These are phyloP conservation scores for Cyprinus carpio DNA, from an alignment of 2,113 vertebrate genomes.

Conservation along the genomic window DNA sequence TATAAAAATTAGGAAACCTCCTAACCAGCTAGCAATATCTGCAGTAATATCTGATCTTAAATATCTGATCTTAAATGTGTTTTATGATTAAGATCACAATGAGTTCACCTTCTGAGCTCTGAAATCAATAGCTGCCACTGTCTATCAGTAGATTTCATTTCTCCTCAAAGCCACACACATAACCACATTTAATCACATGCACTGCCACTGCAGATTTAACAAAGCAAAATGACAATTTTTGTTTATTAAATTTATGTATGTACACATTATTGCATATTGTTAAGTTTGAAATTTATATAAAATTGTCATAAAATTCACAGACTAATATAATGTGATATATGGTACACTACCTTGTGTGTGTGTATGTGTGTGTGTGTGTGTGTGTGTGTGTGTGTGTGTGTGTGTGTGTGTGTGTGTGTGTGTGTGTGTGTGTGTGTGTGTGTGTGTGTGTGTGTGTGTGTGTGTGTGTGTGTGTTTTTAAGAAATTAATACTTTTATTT, in stretches of 20 bases:
- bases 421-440: too few relatives aligned
- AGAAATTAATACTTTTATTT: neutral
- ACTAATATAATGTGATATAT: neutral
- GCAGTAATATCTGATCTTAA: neutral
- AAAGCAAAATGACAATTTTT: neutral
- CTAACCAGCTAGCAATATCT: neutral
- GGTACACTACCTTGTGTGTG: neutral
- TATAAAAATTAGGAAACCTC: neutral
- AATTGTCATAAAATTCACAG: neutral
- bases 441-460: too few relatives aligned
- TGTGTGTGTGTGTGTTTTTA: too few relatives aligned
- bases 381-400: too few relatives aligned
- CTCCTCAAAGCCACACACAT: neutral
- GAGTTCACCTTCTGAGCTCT: neutral
- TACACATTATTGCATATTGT: neutral
- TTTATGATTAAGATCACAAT: conserved; percentile 16
- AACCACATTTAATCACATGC: neutral
- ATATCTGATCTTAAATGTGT: conserved; percentile 12
- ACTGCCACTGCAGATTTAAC: neutral
- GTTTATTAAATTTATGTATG: neutral
- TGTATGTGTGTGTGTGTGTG: too few relatives aligned
- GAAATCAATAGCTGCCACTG: conserved; percentile 24
- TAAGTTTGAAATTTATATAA: neutral
- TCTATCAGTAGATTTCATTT: neutral
- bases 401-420: too few relatives aligned